Evolutionary conservation across 2,797 vertebrate genomes (phyloP).

Genomic region (Scyliorhinus canicula): DNA sequence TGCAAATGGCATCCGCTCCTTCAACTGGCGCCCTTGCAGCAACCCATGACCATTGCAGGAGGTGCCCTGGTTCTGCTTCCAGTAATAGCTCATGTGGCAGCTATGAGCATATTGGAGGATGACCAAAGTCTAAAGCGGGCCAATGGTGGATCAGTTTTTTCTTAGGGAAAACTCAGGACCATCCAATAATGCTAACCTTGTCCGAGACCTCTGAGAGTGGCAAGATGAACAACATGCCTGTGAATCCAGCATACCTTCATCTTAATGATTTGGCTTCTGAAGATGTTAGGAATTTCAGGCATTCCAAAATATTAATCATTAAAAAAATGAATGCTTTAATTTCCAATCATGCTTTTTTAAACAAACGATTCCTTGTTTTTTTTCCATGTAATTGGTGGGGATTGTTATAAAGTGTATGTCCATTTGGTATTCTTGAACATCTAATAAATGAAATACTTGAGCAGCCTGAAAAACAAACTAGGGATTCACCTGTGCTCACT

Average conservation of each 20-base stretch:
- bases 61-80: no score
- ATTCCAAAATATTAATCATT: not conserved
- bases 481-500: no score
- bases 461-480: not conserved
- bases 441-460: constrained; percentile 12
- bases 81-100: no score
- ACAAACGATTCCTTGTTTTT: not conserved
- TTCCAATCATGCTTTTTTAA: no score
- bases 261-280: constrained; percentile 53
- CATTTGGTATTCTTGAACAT: not conserved
- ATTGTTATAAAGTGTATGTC: not conserved
- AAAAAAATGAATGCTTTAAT: not conserved
- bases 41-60: no score
- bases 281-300: constrained; percentile 44
- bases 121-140: no score
- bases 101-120: no score
- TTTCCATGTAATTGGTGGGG: not conserved
- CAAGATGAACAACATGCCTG: constrained; percentile 58
- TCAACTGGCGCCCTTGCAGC: no score
- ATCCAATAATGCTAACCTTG: constrained; percentile 72
- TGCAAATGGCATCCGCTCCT: no score
- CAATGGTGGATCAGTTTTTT: no score
- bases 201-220: constrained; percentile 72
- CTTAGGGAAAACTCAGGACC: constrained; percentile 64
- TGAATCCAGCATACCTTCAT: no score